Percentiles rank a stretch among this genome's conserved stretches.
Evolutionary conservation across 2,113 vertebrate species (phyloP).

Genomic region (Pygoscelis adeliae): DNA sequence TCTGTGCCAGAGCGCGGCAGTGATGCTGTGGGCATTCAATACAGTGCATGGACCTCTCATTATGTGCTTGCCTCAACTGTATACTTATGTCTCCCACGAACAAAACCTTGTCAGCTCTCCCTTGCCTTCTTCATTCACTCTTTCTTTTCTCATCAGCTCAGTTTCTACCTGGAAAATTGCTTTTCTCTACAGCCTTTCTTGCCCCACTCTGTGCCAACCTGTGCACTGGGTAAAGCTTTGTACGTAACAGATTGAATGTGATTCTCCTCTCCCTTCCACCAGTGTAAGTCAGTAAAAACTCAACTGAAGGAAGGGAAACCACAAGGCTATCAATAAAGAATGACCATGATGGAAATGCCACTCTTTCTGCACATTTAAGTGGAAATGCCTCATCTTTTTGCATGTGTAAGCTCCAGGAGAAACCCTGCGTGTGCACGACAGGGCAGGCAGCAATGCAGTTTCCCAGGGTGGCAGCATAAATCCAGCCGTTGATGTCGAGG

Average conservation of each 20-base stretch:
- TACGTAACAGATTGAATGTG: background rate
- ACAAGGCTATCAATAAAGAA: background rate
- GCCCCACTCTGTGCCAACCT: background rate
- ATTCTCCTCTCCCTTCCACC: background rate
- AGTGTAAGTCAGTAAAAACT: background rate
- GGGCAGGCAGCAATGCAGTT: background rate
- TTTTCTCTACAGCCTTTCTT: background rate
- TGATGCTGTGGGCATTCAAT: background rate
- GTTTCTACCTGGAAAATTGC: background rate
- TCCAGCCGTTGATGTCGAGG: rapidly evolving
- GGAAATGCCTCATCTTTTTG: background rate
- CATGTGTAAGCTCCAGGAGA: background rate
- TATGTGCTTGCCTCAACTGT: background rate
- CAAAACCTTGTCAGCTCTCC: background rate
- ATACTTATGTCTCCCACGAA: background rate
- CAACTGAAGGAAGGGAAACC: background rate
- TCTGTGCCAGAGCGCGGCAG: background rate
- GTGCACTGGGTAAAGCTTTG: background rate
- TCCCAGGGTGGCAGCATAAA: background rate
- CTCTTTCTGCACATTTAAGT: background rate
- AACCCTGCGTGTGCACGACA: background rate
- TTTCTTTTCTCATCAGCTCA: background rate
- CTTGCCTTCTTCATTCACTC: background rate
- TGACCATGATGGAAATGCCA: background rate
- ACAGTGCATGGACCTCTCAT: background rate